Evolutionary conservation across 1,140 invertebrate species (phyloP).

Genomic region (Cydia pomonella): DNA sequence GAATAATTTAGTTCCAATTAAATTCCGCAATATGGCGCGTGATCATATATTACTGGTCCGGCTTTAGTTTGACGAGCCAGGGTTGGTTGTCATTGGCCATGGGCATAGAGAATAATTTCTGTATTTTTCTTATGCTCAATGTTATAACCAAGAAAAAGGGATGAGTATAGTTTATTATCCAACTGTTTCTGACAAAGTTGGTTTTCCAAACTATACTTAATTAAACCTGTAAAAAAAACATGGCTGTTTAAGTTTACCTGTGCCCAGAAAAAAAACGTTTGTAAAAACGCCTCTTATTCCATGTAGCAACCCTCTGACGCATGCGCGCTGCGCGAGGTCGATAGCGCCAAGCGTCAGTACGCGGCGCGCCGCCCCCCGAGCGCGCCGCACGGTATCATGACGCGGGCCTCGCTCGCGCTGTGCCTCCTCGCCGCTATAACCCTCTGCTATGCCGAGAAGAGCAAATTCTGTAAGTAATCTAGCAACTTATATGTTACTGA

Average conservation of each 20-base stretch:
- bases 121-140: too few species aligned
- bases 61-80: too few species aligned
- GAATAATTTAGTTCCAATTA: too few species aligned
- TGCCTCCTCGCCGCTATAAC: constrained; percentile 49
- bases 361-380: constrained; percentile 66
- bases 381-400: constrained; percentile 69
- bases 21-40: too few species aligned
- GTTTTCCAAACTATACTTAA: background rate
- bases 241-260: background rate
- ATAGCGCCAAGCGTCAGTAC: constrained; percentile 55
- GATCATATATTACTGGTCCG: too few species aligned
- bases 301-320: constrained; percentile 33
- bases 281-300: constrained; percentile 8
- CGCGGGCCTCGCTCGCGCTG: constrained; percentile 58
- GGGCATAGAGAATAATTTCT: too few species aligned
- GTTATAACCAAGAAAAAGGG: too few species aligned
- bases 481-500: background rate
- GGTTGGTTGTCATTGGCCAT: too few species aligned
- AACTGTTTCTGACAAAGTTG: too few species aligned
- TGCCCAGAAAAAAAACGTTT: background rate
- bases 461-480: constrained; percentile 74
- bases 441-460: constrained; percentile 69
- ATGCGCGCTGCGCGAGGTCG: constrained; percentile 48
- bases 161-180: too few species aligned
- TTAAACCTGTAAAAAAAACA: background rate